Conservation (phyloP, 2,113 vertebrate genomes). For the Calyptomena viridis region DNA sequence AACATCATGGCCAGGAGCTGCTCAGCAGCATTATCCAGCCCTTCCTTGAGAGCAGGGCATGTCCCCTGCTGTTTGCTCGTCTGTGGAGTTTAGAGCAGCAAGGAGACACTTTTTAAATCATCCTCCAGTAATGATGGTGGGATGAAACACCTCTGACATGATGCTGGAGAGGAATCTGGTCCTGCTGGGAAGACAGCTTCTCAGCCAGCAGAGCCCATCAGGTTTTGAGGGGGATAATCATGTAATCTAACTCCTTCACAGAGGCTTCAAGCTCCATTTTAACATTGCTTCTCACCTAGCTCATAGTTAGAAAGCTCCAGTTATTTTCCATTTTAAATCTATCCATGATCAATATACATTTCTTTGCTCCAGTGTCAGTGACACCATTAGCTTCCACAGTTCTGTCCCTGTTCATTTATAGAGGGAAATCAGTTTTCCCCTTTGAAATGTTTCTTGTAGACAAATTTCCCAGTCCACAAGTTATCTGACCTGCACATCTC, state of each 20-base stretch:
- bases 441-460: background rate
- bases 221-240: background rate
- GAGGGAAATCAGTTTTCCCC: background rate
- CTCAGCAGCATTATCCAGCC: rapidly evolving
- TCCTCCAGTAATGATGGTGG: background rate
- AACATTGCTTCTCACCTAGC: background rate
- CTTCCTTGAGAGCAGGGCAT: background rate
- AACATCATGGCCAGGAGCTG: background rate
- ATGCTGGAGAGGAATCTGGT: background rate
- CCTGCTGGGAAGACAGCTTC: background rate
- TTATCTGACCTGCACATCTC: background rate
- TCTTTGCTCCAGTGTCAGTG: background rate
- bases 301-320: background rate
- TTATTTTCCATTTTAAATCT: slow-evolving; percentile 11
- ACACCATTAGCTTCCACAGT: background rate
- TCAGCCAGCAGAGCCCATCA: background rate
- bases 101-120: background rate
- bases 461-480: background rate
- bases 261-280: background rate
- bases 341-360: background rate
- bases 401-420: background rate
- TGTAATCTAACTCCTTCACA: background rate
- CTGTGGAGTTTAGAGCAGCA: background rate
- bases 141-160: rapidly evolving
- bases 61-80: background rate